Percentiles rank a stretch among this genome's conserved stretches.
These are phyloP conservation scores for Bothrops alternatus DNA, from an alignment of 2,797 vertebrate genomes.

Conservation along the genomic window DNA sequence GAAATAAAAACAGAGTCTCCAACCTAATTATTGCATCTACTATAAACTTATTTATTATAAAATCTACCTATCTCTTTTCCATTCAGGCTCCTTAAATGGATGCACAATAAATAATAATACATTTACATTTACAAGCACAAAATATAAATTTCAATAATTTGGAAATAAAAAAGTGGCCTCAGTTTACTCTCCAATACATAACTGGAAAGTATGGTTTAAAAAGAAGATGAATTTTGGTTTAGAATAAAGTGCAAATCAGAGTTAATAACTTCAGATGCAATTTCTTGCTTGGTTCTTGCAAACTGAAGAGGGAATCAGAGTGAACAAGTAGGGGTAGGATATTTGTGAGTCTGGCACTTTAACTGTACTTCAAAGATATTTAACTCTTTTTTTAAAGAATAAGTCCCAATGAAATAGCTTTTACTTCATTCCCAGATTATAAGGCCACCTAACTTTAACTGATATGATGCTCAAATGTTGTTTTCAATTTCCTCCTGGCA, in stretches of 20 bases:
- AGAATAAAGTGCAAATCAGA: not conserved
- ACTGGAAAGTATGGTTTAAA: not conserved
- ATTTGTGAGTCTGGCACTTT: not conserved
- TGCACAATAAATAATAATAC: not conserved
- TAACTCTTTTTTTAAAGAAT: not conserved
- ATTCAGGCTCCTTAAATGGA: not conserved
- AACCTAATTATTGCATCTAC: not conserved
- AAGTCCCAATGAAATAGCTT: not conserved
- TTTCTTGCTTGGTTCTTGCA: not conserved
- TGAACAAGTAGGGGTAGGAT: not conserved
- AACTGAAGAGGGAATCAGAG: not conserved
- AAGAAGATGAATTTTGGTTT: not conserved
- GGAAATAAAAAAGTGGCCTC: not conserved
- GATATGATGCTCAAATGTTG: not conserved
- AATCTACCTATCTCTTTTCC: not conserved
- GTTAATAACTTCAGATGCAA: not conserved
- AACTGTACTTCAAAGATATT: not conserved
- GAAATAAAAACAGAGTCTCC: not conserved
- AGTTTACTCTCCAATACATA: not conserved
- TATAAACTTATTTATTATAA: not conserved
- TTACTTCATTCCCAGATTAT: not conserved
- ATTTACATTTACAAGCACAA: not conserved
- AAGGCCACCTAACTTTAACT: not conserved
- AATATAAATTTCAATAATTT: not conserved
- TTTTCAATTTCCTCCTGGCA: not conserved